Evolutionary conservation across 2,888 invertebrate species (phyloP), one percentile per base, ranked within the genome.

Genomic region (Pemphredon lugubris): DNA sequence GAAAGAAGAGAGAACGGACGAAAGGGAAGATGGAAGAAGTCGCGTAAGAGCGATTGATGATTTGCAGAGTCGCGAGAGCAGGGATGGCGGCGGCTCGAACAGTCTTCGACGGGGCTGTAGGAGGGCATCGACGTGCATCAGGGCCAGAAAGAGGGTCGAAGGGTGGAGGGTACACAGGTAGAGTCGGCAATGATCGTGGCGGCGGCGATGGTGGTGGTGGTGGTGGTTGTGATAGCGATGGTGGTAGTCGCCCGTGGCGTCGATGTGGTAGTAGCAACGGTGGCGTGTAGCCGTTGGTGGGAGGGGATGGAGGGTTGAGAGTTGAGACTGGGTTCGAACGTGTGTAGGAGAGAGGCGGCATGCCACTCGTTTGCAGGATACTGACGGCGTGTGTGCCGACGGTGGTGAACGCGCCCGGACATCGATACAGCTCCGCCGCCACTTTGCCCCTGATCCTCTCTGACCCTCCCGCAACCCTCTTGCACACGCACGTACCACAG

Each of bases 341-440:
- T 53, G 51, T 39, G 53, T 34, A 30, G 42, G 58, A 45, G 65
- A 21, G 53, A 53, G 47, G 63, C 61, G 54, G 68, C 57, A 37
- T 74, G 79, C 59, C 69, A 79, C 73, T 76, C 73, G 79, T 79
- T 79, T 76, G 79, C 73, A 76, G 76, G 71, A 75, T 78, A 79
- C 75, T 63, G 70, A 69, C 68, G 69, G 61, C 80, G 81, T 82
- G 79, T 81, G 83, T 79, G 77, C 75, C 75, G 77, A 82, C 77
- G 78, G 78, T 75, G 80, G 84, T 78, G 79, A 84, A 85, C 83
- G 81, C 77, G 81, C 85, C 84, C 85, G 85, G 85, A 85, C 85
- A 85, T 85, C 85, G 85, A 85, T 85, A 85, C 85, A 85, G 85
- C 84, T 85, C 85, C 81, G 79, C 79, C 82, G 73, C 83, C 82